phyloP scores from a whole-genome alignment of 2,797 vertebrate genomes.

The Liasis olivaceus region DNA sequence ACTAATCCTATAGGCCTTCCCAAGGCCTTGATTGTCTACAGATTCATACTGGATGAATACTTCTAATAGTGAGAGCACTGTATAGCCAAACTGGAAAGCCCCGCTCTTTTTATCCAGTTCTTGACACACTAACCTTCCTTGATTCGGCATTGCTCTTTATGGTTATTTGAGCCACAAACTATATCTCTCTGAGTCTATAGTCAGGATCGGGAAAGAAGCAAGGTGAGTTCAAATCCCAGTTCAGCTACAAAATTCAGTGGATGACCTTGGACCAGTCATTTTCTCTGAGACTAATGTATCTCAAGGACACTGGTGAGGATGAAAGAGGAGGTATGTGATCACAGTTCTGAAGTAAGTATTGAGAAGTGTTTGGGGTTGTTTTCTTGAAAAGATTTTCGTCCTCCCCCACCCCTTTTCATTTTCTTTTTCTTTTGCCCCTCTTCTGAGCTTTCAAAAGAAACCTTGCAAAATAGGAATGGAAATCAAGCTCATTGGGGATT shows the following conservation, averaged over 20 bases:
- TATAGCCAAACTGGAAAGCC: not conserved
- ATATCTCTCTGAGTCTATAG: not conserved
- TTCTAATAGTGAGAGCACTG: not conserved
- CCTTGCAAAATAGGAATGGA: not conserved
- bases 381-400: not conserved
- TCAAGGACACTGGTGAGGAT: not conserved
- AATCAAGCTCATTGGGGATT: not conserved
- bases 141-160: not conserved
- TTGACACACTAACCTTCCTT: not conserved
- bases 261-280: not conserved
- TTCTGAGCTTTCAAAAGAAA: not conserved
- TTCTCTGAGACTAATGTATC: not conserved
- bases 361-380: not conserved
- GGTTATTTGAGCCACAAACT: not conserved
- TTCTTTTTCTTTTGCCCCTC: not conserved
- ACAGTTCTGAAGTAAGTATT: not conserved
- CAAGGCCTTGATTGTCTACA: not conserved
- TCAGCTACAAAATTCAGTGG: not conserved
- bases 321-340: not conserved
- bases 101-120: not conserved
- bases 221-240: not conserved
- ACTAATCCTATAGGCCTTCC: not conserved
- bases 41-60: not conserved
- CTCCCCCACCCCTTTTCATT: not conserved
- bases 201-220: not conserved